Evolutionary conservation across 2,888 invertebrate species (phyloP).

Genomic region (Pseudanteris insignis): DNA sequence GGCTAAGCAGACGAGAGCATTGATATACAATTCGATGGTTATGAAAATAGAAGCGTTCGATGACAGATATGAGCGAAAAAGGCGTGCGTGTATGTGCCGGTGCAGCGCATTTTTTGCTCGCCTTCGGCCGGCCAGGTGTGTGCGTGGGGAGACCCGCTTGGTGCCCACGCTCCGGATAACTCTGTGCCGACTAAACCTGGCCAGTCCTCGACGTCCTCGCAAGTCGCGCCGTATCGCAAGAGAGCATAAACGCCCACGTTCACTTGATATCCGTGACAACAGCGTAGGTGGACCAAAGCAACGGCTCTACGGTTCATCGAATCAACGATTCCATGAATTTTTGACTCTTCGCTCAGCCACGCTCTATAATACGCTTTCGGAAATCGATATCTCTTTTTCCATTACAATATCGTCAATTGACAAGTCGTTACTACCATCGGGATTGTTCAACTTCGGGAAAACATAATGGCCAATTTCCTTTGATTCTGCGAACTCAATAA

Average conservation of each 20-base stretch:
- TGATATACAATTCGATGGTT: slow-evolving; percentile 21
- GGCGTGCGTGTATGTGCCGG: slow-evolving; percentile 32
- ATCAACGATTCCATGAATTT: background rate
- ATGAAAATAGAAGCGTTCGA: slow-evolving; percentile 26
- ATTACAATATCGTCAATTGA: no score
- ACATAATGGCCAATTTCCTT: no score
- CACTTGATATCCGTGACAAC: slow-evolving; percentile 37
- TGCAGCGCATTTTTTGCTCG: slow-evolving; percentile 33
- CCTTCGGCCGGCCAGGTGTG: slow-evolving; percentile 45
- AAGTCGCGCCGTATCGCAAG: slow-evolving; percentile 31
- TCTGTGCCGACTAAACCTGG: slow-evolving; percentile 36
- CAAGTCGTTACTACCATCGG: no score
- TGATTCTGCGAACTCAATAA: no score
- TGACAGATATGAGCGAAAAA: slow-evolving; percentile 33
- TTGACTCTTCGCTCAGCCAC: no score
- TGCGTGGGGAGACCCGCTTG: slow-evolving; percentile 49
- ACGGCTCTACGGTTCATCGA: background rate
- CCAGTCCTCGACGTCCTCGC: slow-evolving; percentile 36
- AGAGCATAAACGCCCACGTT: slow-evolving; percentile 37
- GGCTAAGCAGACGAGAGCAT: no score
- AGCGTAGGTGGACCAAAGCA: slow-evolving; percentile 25
- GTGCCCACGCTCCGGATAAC: slow-evolving; percentile 46
- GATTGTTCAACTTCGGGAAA: no score
- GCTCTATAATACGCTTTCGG: no score
- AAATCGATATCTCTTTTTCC: no score